phyloP scores from a whole-genome alignment of 2,113 vertebrate species.

The Sphyrna mokarran region DNA sequence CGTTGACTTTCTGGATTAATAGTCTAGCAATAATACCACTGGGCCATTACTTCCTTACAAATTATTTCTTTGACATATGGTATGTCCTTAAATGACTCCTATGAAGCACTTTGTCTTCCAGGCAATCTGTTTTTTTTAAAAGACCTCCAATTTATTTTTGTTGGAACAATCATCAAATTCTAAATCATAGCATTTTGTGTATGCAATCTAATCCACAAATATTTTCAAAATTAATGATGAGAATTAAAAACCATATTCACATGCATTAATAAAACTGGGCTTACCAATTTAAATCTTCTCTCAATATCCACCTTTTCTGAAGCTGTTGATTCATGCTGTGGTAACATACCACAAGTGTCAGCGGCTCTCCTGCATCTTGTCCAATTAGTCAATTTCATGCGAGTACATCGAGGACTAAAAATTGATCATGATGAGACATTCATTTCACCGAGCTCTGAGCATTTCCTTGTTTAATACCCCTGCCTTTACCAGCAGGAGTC shows the following conservation, averaged over 20 bases:
- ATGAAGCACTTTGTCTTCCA: neutral
- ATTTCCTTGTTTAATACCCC: neutral
- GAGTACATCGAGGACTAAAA: neutral
- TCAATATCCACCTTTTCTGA: neutral
- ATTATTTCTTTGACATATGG: neutral
- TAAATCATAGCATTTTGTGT: neutral
- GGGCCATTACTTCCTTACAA: no score
- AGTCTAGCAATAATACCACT: no score
- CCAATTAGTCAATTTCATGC: neutral
- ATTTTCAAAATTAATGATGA: neutral
- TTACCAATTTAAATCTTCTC: neutral
- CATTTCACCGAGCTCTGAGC: neutral
- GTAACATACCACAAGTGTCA: neutral
- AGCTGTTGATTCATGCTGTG: neutral
- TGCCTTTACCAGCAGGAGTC: neutral
- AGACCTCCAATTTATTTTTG: neutral
- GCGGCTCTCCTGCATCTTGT: neutral
- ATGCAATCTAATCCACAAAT: neutral
- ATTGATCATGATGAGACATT: neutral
- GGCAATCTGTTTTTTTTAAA: neutral
- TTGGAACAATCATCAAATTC: neutral
- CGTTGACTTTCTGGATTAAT: no score
- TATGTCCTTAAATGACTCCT: neutral
- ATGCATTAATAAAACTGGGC: neutral
- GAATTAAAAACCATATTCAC: neutral